Conservation (phyloP, 1,140 invertebrate genomes). For the Aphelenchoides besseyi region DNA sequence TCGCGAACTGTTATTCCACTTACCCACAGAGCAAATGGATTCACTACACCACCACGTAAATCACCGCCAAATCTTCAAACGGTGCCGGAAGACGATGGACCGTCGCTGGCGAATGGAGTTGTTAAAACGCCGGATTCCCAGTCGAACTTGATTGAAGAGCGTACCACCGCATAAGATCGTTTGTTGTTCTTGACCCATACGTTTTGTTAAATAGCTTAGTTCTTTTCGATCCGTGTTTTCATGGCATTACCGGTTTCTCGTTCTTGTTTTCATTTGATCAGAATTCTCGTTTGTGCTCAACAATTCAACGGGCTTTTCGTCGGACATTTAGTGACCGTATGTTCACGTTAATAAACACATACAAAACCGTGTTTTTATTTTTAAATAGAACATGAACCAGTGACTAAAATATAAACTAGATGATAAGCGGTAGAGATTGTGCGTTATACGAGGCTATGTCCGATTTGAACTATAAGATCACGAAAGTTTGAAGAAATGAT, state of each 20-base stretch:
- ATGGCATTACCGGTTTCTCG: not conserved
- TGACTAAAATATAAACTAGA: too few species aligned
- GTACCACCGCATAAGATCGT: not conserved
- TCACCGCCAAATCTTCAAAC: not conserved
- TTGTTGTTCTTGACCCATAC: not conserved
- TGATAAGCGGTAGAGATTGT: too few species aligned
- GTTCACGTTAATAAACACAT: too few species aligned
- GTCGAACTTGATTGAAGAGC: not conserved
- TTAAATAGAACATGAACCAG: too few species aligned
- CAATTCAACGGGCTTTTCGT: not conserved
- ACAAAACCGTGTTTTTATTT: too few species aligned
- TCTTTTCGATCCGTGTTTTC: not conserved
- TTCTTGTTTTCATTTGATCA: too few species aligned
- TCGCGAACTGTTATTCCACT: conserved; percentile 21
- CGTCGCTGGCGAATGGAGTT: not conserved
- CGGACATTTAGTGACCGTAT: too few species aligned
- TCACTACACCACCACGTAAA: not conserved
- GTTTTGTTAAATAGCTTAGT: not conserved
- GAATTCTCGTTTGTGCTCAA: too few species aligned
- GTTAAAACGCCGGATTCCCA: not conserved
- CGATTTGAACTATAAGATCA: too few species aligned
- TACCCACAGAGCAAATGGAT: not conserved
- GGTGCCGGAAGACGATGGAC: not conserved
- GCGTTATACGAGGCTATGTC: too few species aligned
- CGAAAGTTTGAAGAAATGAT: too few species aligned